Evolutionary conservation across 2,113 vertebrate species (phyloP), one percentile per base, ranked within the genome.

Genomic region (Pituophis catenifer): DNA sequence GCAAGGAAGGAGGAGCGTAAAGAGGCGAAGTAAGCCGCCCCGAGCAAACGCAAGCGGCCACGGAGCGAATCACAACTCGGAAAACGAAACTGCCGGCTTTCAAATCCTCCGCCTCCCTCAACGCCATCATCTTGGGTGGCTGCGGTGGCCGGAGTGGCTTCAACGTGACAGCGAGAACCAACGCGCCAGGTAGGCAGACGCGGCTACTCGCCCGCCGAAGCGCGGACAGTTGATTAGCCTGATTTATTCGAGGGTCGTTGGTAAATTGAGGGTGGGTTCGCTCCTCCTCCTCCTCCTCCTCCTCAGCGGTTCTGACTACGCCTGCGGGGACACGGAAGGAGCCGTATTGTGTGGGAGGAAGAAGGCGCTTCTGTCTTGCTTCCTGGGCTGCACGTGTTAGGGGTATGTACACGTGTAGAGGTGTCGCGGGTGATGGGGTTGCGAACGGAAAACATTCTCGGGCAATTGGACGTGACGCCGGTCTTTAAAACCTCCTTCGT

Each of bases 31-130:
- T 4, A n/a, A 92, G 62, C 23, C 91, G 21, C 29, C 50, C 93
- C 97, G 97, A 92, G 94, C 93, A 92, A 5, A 57, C 70, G 92
- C 48, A 53, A 54, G 65, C 50, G 89, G 59, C 90, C 9, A 90
- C 33, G 3, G 96, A 95, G 95, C 97, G 97, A 97, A 98, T 98
- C 96, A 93, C 81, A 94, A 86, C 58, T 58, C 62, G 92, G 88
- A 86, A 94, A 97, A 96, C 95, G 96, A 95, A 98, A 97, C 98
- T 97, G 97, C 97, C 97, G 97, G 97, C 96, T 97, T 98, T 98
- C 97, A 98, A 98, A 97, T 98, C 97, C 96, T 96, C 96, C 96
- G 95, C 97, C 97, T 97, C 96, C 95, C 13, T 48, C 8, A 0
- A 92, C 94, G 97, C 97, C 97, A 95, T 96, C 96, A 96, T 95